Base-by-base conservation (phyloP, 2,113 vertebrate species). In the Hemicordylus capensis region DNA sequence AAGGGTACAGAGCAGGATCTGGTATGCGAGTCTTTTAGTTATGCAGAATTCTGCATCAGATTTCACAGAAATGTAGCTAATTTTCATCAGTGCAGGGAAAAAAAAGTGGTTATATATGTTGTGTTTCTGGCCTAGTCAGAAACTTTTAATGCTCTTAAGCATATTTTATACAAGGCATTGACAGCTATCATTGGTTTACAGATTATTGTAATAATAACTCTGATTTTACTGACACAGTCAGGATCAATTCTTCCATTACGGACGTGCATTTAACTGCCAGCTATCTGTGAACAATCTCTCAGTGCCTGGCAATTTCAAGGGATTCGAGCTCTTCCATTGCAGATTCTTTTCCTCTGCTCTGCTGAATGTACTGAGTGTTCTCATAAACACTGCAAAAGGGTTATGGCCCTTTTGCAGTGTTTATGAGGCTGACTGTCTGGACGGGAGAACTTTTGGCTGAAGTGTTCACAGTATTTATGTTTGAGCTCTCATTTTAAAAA, bases 401-500 rank as follows among this genome's bases (percentile, higher is more conserved):
- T 54, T 67, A 1, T 0, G 4, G 46, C 76, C 44, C 0, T 0
- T 44, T 85, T 0, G 1, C 63, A 5, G 81, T 46, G 59, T 0
- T 1, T 51, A 86, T 56, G 58, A 0, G 56, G 20, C 77, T 81
- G 90, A 80, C 76, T 59, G 31, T 70, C 42, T 37, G 6, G 11
- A 46, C n/a, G 66, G 11, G 46, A 7, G 44, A 84, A 37, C 61
- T 78, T 69, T 87, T 58, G 61, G 28, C 34, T 24, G n/a, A 20
- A 28, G 75, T 83, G 83, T 70, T 72, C 44, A 82, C 3, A 66
- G 39, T 17, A 48, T 88, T 87, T 85, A 90, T 89, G 90, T 88
- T 87, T 89, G 87, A 90, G 89, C 87, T 1, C 2, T 89, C 80
- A 83, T 88, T 89, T 90, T n/a, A n/a, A n/a, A n/a, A n/a, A n/a